Conservation (phyloP, 1,140 invertebrate species). For the Listronotus bonariensis region DNA sequence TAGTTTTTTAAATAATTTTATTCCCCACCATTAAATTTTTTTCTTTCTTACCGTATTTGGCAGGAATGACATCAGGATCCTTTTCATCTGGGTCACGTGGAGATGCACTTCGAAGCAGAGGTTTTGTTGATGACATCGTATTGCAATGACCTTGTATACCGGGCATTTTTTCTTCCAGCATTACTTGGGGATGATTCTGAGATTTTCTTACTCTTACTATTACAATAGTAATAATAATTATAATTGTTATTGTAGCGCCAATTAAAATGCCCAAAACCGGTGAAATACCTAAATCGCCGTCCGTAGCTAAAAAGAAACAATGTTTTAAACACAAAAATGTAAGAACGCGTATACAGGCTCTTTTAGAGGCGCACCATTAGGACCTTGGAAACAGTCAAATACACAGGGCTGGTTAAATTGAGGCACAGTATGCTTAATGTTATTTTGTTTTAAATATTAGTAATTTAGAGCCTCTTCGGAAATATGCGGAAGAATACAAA, state of each 20-base stretch:
- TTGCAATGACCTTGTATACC: constrained; percentile 41
- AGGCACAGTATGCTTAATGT: too few relatives aligned
- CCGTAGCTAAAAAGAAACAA: constrained; percentile 56
- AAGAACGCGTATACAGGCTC: too few relatives aligned
- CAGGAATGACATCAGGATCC: constrained; percentile 75
- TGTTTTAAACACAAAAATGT: too few relatives aligned
- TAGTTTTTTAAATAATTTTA: too few relatives aligned
- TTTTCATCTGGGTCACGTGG: constrained; percentile 64
- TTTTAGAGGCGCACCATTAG: too few relatives aligned
- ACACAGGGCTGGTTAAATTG: too few relatives aligned
- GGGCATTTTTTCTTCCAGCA: constrained; percentile 39
- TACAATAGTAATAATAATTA: constrained; percentile 60
- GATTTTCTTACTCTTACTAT: constrained; percentile 58
- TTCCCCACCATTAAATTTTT: too few relatives aligned
- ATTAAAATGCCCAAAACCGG: constrained; percentile 62
- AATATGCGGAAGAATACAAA: too few relatives aligned
- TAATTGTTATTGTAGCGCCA: constrained; percentile 60
- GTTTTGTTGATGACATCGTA: constrained; percentile 53
- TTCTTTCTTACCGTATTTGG: constrained; percentile 70
- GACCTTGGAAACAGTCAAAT: too few relatives aligned
- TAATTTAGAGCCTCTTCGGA: too few relatives aligned
- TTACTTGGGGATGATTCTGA: constrained; percentile 38
- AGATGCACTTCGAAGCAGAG: constrained; percentile 54
- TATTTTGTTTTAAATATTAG: too few relatives aligned
- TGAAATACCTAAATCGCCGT: constrained; percentile 61